A percentile compares a stretch with the other conserved stretches of the same genome.
Conservation (phyloP, 2,888 invertebrate species). For the Nymphalis urticae region DNA sequence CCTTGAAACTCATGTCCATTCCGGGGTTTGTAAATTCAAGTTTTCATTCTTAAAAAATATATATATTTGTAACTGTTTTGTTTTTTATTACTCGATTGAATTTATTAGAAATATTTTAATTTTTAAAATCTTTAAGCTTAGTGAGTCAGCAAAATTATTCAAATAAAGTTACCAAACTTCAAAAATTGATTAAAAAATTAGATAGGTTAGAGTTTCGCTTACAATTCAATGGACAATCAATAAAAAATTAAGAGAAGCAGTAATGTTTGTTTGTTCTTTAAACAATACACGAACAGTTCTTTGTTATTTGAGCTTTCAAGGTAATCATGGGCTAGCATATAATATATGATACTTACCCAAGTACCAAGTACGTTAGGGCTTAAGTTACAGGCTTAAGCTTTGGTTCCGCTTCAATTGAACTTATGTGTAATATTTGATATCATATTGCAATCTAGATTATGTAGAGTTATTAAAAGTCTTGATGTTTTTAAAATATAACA, state of each 20-base stretch:
- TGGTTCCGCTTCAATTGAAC: conserved; percentile 23
- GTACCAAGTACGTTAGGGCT: conserved; percentile 19
- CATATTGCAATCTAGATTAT: conserved; percentile 19
- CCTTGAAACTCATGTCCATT: background rate
- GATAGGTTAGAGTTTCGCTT: background rate
- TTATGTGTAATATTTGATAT: conserved; percentile 24
- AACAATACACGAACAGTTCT: conserved; percentile 25
- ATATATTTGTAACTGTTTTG: too few relatives aligned
- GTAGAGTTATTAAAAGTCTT: conserved; percentile 8
- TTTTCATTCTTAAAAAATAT: background rate
- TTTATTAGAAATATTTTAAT: too few relatives aligned
- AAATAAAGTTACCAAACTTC: too few relatives aligned
- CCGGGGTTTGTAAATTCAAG: background rate
- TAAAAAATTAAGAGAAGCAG: background rate
- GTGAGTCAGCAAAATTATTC: too few relatives aligned
- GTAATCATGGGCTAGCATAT: conserved; percentile 24
- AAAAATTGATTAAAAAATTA: background rate
- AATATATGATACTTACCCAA: conserved; percentile 12
- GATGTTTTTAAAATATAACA: background rate
- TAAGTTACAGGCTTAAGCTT: conserved; percentile 21
- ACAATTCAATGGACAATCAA: background rate
- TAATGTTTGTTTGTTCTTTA: conserved; percentile 6
- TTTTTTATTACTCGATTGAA: too few relatives aligned
- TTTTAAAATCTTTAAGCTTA: too few relatives aligned
- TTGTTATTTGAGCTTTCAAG: conserved; percentile 36